phyloP scores from a whole-genome alignment of 2,888 invertebrate species.

The Globia sparganii region DNA sequence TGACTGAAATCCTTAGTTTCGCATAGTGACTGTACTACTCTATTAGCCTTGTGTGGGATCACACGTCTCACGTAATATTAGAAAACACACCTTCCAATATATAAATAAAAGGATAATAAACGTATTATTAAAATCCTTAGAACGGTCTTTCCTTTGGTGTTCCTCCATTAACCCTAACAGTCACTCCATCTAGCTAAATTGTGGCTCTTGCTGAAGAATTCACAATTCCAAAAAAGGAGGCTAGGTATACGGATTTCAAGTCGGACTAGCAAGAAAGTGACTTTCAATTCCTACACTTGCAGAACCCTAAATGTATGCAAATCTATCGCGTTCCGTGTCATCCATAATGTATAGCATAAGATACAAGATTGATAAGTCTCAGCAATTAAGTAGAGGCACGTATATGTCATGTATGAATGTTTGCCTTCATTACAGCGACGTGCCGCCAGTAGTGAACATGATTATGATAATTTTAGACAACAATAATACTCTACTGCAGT shows the following conservation, averaged over 20 bases:
- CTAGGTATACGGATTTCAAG: not conserved
- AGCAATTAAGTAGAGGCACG: slow-evolving; percentile 58
- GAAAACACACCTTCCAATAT: no score
- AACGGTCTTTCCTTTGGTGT: no score
- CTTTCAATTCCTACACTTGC: slow-evolving; percentile 35
- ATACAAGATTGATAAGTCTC: slow-evolving; percentile 55
- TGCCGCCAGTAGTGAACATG: slow-evolving; percentile 37
- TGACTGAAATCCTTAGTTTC: no score
- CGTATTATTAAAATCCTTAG: no score
- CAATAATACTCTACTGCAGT: slow-evolving; percentile 50
- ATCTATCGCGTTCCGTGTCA: slow-evolving; percentile 27
- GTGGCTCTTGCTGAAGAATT: not conserved
- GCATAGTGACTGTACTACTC: no score
- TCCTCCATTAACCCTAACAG: no score
- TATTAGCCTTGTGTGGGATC: no score
- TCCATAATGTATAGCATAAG: slow-evolving; percentile 42
- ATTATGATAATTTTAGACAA: slow-evolving; percentile 60
- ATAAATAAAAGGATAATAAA: no score
- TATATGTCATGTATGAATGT: slow-evolving; percentile 50
- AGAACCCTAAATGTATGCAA: slow-evolving; percentile 46
- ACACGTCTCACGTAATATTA: no score
- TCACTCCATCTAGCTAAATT: not conserved
- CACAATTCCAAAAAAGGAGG: not conserved
- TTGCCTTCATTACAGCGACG: slow-evolving; percentile 47
- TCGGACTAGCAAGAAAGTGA: slow-evolving; percentile 25